Percentiles rank a stretch among this genome's conserved stretches.
Conservation (phyloP, 2,888 invertebrate genomes). For the Spisula subtruncata region DNA sequence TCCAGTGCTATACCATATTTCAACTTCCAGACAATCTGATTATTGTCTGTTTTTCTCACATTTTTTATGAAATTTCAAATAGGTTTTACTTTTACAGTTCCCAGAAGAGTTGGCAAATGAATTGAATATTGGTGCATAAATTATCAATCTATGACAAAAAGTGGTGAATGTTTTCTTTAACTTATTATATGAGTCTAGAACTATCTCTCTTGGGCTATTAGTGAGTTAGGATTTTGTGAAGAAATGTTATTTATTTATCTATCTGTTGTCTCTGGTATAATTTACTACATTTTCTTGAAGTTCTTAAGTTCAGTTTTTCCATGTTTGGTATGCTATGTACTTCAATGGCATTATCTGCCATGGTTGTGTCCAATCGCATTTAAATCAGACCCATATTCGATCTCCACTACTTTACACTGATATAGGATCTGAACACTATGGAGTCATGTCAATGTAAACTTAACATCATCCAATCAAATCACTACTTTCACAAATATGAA, state of each 20-base stretch:
- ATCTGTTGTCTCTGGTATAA: background rate
- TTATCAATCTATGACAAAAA: constrained; percentile 8
- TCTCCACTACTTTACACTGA: too few relatives aligned
- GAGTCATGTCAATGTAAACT: too few relatives aligned
- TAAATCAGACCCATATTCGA: too few relatives aligned
- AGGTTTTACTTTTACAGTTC: background rate
- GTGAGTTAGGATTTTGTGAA: background rate
- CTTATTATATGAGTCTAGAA: background rate
- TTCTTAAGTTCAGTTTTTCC: background rate
- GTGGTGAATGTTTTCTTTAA: constrained; percentile 13
- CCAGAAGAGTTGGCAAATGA: constrained; percentile 7
- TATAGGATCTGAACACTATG: too few relatives aligned
- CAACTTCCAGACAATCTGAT: background rate
- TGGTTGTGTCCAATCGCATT: too few relatives aligned
- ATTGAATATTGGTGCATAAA: background rate
- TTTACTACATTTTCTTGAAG: background rate
- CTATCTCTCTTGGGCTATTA: constrained; percentile 8
- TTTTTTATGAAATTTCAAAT: background rate
- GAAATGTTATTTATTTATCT: constrained; percentile 14
- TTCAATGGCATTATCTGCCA: too few relatives aligned
- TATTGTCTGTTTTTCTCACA: background rate
- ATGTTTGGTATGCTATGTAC: too few relatives aligned
- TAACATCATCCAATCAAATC: too few relatives aligned
- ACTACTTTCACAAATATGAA: too few relatives aligned
- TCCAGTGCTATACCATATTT: background rate